These are phyloP conservation scores for Psophia crepitans DNA, from an alignment of 2,113 vertebrate genomes.

Conservation along the genomic window DNA sequence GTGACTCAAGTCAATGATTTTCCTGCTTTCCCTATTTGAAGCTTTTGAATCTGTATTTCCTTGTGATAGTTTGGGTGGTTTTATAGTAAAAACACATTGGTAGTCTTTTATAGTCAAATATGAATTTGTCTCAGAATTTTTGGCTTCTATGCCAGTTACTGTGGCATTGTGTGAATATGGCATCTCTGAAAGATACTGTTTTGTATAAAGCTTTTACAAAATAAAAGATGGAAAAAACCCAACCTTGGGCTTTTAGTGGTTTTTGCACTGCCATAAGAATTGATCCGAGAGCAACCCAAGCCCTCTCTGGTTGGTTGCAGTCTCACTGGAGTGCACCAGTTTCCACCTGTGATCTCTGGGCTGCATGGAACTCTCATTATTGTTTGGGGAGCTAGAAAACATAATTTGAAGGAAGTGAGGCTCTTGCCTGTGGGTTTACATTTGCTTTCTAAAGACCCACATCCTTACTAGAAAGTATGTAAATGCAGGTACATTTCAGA, in stretches of 20 bases:
- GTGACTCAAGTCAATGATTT: neutral
- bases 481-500: neutral
- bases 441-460: neutral
- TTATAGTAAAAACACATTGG: neutral
- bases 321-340: neutral
- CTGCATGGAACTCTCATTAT: rapidly evolving
- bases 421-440: neutral
- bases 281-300: neutral
- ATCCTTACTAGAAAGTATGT: neutral
- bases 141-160: neutral
- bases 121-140: neutral
- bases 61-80: neutral
- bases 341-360: neutral
- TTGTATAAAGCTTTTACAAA: neutral
- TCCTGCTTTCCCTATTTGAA: neutral
- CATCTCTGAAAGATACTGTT: neutral
- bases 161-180: neutral
- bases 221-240: neutral
- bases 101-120: neutral
- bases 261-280: neutral
- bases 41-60: neutral
- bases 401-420: neutral
- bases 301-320: neutral
- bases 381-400: neutral
- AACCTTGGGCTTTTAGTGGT: neutral